phyloP scores from a whole-genome alignment of 2,888 invertebrate species.

The Mimas tiliae region DNA sequence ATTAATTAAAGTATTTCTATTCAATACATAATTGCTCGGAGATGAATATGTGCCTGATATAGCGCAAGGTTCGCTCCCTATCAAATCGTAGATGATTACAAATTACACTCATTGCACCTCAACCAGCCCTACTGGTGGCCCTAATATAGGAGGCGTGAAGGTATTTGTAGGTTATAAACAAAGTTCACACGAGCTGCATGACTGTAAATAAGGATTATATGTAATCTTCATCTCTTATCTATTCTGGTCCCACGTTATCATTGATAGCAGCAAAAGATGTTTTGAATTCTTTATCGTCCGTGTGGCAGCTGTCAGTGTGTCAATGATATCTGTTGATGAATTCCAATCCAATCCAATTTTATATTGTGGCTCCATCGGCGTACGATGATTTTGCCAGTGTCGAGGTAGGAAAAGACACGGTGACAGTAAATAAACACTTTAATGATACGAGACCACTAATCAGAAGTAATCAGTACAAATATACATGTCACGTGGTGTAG shows the following conservation, averaged over 20 bases:
- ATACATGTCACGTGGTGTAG: too few species aligned
- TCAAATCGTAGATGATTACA: background rate
- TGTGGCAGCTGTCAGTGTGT: conserved; percentile 74
- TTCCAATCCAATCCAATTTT: too few species aligned
- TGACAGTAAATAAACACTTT: too few species aligned
- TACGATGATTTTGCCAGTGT: too few species aligned
- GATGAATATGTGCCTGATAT: background rate
- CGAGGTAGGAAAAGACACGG: too few species aligned
- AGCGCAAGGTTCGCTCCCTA: too few species aligned
- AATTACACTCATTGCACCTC: background rate
- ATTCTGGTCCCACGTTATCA: conserved; percentile 61
- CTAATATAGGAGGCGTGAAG: background rate
- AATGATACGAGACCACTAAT: too few species aligned
- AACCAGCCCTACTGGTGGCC: background rate
- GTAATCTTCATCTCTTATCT: conserved; percentile 47
- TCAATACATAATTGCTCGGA: background rate
- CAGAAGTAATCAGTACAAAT: too few species aligned
- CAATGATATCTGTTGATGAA: conserved; percentile 61
- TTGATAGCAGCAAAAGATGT: conserved; percentile 46
- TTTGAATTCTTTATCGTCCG: conserved; percentile 54
- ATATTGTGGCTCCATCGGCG: too few species aligned
- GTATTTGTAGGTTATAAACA: background rate
- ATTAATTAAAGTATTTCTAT: background rate
- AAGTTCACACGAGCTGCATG: background rate
- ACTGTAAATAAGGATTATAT: conserved; percentile 6